Conservation (phyloP, 1,140 invertebrate genomes). For the Pinna nobilis region DNA sequence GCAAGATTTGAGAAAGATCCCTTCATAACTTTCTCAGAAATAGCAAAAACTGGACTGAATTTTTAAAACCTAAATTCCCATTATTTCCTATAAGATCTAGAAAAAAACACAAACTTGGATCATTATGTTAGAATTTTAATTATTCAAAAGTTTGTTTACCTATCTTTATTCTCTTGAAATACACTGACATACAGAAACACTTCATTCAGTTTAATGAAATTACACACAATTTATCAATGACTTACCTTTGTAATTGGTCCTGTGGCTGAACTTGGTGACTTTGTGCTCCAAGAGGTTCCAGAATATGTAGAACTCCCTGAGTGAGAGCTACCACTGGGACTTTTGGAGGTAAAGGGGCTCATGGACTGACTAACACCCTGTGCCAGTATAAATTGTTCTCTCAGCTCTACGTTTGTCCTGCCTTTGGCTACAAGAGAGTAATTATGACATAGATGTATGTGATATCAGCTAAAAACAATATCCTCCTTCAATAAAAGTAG, state of each 20-base stretch:
- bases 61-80: too few species aligned
- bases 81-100: too few species aligned
- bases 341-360: conserved; percentile 93
- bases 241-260: conserved; percentile 70
- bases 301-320: conserved; percentile 66
- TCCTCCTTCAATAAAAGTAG: background rate
- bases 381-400: conserved; percentile 98
- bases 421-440: conserved; percentile 89
- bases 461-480: background rate
- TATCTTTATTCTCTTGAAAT: too few species aligned
- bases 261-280: conserved; percentile 58
- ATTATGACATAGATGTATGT: background rate
- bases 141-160: too few species aligned
- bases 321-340: conserved; percentile 62
- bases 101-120: too few species aligned
- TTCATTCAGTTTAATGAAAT: too few species aligned
- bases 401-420: conserved; percentile 98
- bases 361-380: conserved; percentile 98
- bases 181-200: too few species aligned
- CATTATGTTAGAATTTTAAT: too few species aligned
- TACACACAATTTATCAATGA: too few species aligned
- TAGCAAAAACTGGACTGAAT: too few species aligned
- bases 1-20: too few species aligned
- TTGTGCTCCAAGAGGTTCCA: conserved; percentile 58
- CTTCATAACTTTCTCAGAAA: too few species aligned